Conservation (phyloP, 2,797 vertebrate species). For the Monodelphis domestica region DNA sequence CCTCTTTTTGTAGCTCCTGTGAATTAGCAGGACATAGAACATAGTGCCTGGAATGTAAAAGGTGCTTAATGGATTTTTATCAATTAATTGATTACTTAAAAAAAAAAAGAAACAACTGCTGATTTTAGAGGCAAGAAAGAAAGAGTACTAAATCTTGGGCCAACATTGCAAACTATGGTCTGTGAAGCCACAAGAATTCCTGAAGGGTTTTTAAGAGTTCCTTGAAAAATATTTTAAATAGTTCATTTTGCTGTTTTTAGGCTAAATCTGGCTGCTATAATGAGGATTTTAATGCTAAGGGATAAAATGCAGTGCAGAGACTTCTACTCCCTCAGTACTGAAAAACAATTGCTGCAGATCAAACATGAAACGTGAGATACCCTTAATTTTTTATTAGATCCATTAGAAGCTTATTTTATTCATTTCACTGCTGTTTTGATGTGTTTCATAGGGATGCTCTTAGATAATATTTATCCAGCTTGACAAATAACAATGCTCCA, state of each 20-base stretch:
- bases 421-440: not conserved
- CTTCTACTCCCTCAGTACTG: not conserved
- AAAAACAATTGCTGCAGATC: not conserved
- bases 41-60: too few species aligned
- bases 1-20: too few species aligned
- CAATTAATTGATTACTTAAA: too few species aligned
- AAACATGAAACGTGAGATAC: not conserved
- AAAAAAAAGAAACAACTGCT: too few species aligned
- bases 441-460: not conserved
- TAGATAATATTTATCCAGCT: not conserved
- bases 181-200: not conserved
- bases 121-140: not conserved
- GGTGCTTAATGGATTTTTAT: too few species aligned
- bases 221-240: not conserved
- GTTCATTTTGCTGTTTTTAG: not conserved
- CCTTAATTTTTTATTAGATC: not conserved
- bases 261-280: not conserved
- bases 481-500: not conserved
- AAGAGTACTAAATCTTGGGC: not conserved
- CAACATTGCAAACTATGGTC: not conserved
- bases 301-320: not conserved
- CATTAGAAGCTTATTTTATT: not conserved
- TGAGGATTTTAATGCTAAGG: not conserved
- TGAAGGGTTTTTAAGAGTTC: not conserved
- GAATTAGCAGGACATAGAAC: too few species aligned